A percentile compares a stretch with the other conserved stretches of the same genome.
Evolutionary conservation across 2,888 invertebrate genomes (phyloP).

Genomic region (Sphecodes monilicornis): DNA sequence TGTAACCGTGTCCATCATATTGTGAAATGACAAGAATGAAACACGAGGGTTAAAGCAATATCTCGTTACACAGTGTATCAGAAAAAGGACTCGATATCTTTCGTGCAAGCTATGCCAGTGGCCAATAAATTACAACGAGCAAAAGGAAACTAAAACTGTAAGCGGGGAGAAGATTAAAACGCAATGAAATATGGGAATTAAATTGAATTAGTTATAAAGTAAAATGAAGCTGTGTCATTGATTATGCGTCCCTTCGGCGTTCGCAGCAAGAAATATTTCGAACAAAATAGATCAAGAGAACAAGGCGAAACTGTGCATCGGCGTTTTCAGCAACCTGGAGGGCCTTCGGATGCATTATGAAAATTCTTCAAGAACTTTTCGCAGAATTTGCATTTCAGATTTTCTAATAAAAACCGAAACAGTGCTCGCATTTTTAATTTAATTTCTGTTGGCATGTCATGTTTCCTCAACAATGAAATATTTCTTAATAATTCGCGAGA

Average conservation of each 20-base stretch:
- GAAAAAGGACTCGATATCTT: conserved; percentile 4
- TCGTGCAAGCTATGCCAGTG: neutral
- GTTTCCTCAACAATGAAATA: neutral
- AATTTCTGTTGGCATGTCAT: neutral
- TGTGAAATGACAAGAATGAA: neutral
- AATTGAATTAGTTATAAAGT: conserved; percentile 46
- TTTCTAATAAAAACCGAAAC: conserved; percentile 13
- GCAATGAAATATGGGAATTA: conserved; percentile 18
- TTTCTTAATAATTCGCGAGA: neutral
- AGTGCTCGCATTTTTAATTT: neutral
- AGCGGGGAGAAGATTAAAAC: conserved; percentile 9
- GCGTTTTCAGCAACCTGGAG: neutral
- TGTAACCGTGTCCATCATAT: neutral
- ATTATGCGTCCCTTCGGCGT: conserved; percentile 21
- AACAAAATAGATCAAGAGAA: conserved; percentile 24
- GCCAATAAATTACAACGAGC: conserved; percentile 14
- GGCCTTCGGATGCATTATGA: conserved; percentile 5
- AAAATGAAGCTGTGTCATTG: conserved; percentile 35
- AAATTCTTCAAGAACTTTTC: conserved; percentile 21
- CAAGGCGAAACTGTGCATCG: conserved; percentile 29
- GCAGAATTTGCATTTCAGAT: conserved; percentile 25
- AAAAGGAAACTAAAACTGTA: neutral
- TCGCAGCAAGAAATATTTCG: conserved; percentile 10
- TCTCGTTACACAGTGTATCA: conserved; percentile 17
- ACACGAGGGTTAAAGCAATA: conserved; percentile 5